These are phyloP conservation scores for Labeo catla DNA, from an alignment of 2,113 vertebrate genomes.

Conservation along the genomic window DNA sequence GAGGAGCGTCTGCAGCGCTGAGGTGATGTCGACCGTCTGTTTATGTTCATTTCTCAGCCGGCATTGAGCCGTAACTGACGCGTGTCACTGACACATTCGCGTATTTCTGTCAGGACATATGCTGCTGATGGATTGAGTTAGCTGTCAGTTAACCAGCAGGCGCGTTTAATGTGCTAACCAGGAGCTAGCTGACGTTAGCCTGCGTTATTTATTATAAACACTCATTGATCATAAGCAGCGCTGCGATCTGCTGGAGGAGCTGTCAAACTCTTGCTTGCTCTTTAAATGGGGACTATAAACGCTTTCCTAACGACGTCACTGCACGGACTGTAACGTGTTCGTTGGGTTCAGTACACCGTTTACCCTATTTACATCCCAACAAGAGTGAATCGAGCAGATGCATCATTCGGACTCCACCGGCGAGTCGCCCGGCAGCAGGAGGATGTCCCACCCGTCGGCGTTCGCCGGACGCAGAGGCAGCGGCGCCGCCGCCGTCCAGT, in stretches of 20 bases:
- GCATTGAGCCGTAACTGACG: conserved; percentile 29
- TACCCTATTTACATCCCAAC: background rate
- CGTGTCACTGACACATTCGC: background rate
- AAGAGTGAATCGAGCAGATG: conserved; percentile 75
- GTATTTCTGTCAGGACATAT: background rate
- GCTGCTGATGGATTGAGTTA: conserved; percentile 32
- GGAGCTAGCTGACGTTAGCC: conserved; percentile 32
- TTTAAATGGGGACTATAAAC: conserved; percentile 28
- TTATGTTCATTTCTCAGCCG: conserved; percentile 41
- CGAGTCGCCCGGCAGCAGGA: conserved; percentile 77
- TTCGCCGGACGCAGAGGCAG: conserved; percentile 85
- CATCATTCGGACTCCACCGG: conserved; percentile 90
- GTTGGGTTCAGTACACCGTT: background rate
- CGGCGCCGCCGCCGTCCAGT: conserved; percentile 64
- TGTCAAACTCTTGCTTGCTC: background rate
- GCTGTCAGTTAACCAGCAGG: conserved; percentile 25
- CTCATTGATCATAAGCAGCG: background rate
- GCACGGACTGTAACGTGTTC: background rate
- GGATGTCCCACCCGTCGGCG: conserved; percentile 85
- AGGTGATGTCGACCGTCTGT: conserved; percentile 49
- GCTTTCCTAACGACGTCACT: conserved; percentile 21
- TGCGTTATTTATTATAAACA: conserved; percentile 13
- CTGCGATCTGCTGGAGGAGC: background rate
- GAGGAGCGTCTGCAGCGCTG: conserved; percentile 45
- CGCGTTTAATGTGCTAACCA: conserved; percentile 3